phyloP scores from a whole-genome alignment of 2,888 invertebrate genomes.

The Noctua janthina region DNA sequence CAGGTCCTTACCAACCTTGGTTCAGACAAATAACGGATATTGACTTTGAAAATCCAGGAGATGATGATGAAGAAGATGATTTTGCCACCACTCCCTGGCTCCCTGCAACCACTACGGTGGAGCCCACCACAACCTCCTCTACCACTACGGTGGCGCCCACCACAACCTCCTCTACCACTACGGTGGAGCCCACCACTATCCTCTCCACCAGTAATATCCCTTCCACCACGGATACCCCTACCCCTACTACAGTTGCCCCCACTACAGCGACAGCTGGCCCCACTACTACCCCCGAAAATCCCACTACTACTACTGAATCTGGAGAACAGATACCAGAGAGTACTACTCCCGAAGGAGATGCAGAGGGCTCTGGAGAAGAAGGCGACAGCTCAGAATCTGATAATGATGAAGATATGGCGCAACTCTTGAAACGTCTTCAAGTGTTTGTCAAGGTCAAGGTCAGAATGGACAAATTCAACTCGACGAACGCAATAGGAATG shows the following conservation, averaged over 20 bases:
- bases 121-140: too few species aligned
- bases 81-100: too few species aligned
- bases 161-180: too few species aligned
- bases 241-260: not conserved
- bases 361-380: slow-evolving; percentile 62
- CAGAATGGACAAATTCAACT: slow-evolving; percentile 77
- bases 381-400: slow-evolving; percentile 60
- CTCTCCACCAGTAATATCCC: not conserved
- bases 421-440: slow-evolving; percentile 81
- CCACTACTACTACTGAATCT: not conserved
- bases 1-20: slow-evolving; percentile 84
- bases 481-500: slow-evolving; percentile 59
- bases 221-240: not conserved
- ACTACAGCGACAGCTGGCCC: not conserved
- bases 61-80: slow-evolving; percentile 64
- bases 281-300: not conserved
- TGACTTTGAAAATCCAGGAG: slow-evolving; percentile 80
- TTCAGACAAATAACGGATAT: slow-evolving; percentile 77
- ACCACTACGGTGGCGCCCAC: too few species aligned
- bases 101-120: too few species aligned
- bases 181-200: not conserved
- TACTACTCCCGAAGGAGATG: not conserved
- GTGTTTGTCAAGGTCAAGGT: slow-evolving; percentile 84
- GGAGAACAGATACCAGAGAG: not conserved
- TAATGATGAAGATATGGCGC: slow-evolving; percentile 75